Percentiles rank a stretch among this genome's conserved stretches.
These are phyloP conservation scores for Parazoanthus atlanticus DNA, from an alignment of 92 coral and sea anemone genomes.

Conservation along the genomic window DNA sequence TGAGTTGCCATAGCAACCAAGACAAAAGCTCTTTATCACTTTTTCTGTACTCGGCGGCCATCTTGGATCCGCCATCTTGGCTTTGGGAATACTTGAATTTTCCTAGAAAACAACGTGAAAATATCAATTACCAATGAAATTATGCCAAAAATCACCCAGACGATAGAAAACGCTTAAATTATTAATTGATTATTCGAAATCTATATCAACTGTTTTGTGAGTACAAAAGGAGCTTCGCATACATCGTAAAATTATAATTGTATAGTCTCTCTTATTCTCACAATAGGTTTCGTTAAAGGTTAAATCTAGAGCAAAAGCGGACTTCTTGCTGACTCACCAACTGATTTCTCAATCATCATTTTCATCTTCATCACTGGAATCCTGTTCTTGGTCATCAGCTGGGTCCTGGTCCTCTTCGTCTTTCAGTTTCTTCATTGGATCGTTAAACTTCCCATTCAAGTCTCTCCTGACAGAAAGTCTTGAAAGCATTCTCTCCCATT, in stretches of 20 bases:
- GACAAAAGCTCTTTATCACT: background rate
- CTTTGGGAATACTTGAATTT: slow-evolving; percentile 29
- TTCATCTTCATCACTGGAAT: slow-evolving; percentile 43
- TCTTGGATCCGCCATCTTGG: slow-evolving; percentile 47
- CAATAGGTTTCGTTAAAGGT: background rate
- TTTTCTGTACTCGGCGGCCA: background rate
- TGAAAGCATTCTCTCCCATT: slow-evolving; percentile 18
- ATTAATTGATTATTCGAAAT: background rate
- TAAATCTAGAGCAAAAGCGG: slow-evolving; percentile 15
- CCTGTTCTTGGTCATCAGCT: slow-evolving; percentile 49
- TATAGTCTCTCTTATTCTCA: background rate
- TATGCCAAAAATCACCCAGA: slow-evolving; percentile 2
- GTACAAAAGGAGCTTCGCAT: background rate
- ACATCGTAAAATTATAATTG: background rate
- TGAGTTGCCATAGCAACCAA: background rate
- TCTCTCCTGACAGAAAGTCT: background rate
- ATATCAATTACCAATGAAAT: background rate
- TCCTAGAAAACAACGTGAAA: slow-evolving; percentile 4
- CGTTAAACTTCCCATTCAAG: slow-evolving; percentile 24
- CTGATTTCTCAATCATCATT: slow-evolving; percentile 20
- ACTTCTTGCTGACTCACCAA: slow-evolving; percentile 28
- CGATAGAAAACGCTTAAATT: slow-evolving; percentile 3
- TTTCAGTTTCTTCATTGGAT: slow-evolving; percentile 25
- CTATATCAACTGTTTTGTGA: background rate
- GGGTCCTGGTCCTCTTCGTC: slow-evolving; percentile 41